Percentiles rank a stretch among this genome's conserved stretches.
Evolutionary conservation across 2,113 vertebrate genomes (phyloP).

Genomic region (Mesitornis unicolor): DNA sequence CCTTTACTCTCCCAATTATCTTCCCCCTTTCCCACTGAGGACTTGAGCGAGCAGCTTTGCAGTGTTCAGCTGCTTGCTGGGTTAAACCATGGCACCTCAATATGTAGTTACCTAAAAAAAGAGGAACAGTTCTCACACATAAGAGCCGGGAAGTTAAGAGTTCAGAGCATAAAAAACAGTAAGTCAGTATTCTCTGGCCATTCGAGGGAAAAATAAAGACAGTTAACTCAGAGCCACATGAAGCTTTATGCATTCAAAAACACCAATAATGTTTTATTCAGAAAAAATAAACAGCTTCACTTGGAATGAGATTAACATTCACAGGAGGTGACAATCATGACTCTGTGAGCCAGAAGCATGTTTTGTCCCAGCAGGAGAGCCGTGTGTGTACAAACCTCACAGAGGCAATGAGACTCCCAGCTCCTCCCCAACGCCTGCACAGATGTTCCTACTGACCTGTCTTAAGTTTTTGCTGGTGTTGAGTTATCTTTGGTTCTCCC

Average conservation of each 20-base stretch:
- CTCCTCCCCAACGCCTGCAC: not conserved
- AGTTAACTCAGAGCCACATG: not conserved
- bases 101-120: not conserved
- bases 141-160: not conserved
- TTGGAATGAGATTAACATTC: not conserved
- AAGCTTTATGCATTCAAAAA: not conserved
- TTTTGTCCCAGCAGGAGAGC: not conserved
- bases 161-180: not conserved
- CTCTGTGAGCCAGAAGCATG: not conserved
- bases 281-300: not conserved
- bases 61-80: too few relatives aligned
- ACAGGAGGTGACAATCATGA: not conserved
- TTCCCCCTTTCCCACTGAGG: too few relatives aligned
- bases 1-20: too few relatives aligned
- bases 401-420: not conserved
- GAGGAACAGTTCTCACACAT: not conserved
- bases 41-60: too few relatives aligned
- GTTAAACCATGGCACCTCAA: too few relatives aligned
- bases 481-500: not conserved
- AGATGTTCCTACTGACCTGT: not conserved
- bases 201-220: not conserved
- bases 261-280: slow-evolving; percentile 43
- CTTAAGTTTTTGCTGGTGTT: not conserved
- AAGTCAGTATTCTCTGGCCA: not conserved
- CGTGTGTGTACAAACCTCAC: not conserved